phyloP scores from a whole-genome alignment of 2,797 vertebrate species.

The Helarctos malayanus region DNA sequence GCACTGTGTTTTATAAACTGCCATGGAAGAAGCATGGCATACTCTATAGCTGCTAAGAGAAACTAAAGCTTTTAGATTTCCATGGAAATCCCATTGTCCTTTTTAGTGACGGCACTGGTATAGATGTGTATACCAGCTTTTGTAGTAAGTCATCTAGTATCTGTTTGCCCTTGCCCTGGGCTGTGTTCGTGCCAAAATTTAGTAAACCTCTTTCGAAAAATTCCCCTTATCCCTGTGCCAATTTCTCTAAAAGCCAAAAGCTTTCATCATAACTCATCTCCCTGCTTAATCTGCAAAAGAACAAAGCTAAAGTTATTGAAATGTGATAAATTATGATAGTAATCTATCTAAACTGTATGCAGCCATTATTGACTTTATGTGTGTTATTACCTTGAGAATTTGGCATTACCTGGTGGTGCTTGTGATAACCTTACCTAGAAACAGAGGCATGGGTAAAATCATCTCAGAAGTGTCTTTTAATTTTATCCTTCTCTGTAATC shows the following conservation, averaged over 20 bases:
- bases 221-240: constrained; percentile 63
- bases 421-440: background rate
- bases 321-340: background rate
- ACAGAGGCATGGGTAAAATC: background rate
- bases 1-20: background rate
- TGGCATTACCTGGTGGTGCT: background rate
- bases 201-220: constrained; percentile 61
- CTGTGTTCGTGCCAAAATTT: constrained; percentile 71
- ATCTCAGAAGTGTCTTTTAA: constrained; percentile 33
- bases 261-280: constrained; percentile 48
- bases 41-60: background rate
- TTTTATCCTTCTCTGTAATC: background rate
- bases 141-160: constrained; percentile 44
- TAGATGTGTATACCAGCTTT: constrained; percentile 69
- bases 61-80: constrained; percentile 30
- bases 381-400: background rate
- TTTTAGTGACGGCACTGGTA: constrained; percentile 60
- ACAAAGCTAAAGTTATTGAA: constrained; percentile 45
- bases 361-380: background rate
- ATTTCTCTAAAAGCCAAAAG: constrained; percentile 52
- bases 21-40: background rate
- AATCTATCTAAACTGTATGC: constrained; percentile 25
- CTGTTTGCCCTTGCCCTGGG: constrained; percentile 76
- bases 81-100: constrained; percentile 37
- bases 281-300: constrained; percentile 69